Conservation (phyloP, 2,797 vertebrate genomes). For the Gymnoscopelus braueri region DNA sequence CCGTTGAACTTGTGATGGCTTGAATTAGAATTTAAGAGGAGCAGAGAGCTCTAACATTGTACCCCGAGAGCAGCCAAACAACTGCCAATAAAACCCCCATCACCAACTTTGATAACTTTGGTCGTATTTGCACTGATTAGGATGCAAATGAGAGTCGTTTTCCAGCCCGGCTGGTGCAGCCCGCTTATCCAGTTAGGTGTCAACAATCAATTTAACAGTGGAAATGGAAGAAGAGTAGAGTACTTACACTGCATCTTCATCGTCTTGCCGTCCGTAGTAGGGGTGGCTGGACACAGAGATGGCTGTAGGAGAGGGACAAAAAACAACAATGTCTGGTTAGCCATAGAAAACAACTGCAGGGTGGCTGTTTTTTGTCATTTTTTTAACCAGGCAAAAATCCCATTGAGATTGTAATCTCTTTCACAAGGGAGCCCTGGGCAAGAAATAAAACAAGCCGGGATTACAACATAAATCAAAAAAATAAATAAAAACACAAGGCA, state of each 20-base stretch:
- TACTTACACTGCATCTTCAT: slow-evolving; percentile 92
- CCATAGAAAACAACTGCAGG: slow-evolving; percentile 37
- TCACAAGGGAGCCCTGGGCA: no score
- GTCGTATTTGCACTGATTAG: slow-evolving; percentile 28
- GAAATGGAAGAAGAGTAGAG: slow-evolving; percentile 15
- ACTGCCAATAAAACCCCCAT: slow-evolving; percentile 17
- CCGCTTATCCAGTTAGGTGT: slow-evolving; percentile 5
- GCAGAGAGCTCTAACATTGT: slow-evolving; percentile 29
- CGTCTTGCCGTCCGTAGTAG: slow-evolving; percentile 89
- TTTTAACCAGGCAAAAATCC: no score
- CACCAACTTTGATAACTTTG: slow-evolving; percentile 16
- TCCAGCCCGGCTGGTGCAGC: neutral
- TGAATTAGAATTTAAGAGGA: slow-evolving; percentile 48
- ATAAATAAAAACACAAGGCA: neutral
- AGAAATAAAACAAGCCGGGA: neutral
- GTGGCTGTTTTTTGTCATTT: slow-evolving; percentile 33
- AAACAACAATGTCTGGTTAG: slow-evolving; percentile 38
- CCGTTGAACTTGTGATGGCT: slow-evolving; percentile 46
- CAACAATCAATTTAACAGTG: slow-evolving; percentile 10
- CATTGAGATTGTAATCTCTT: no score
- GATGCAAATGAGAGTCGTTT: slow-evolving; percentile 18
- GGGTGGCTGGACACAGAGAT: slow-evolving; percentile 94
- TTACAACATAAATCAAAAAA: neutral
- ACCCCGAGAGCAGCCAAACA: slow-evolving; percentile 36
- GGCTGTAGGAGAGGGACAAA: slow-evolving; percentile 75